A percentile compares a stretch with the other conserved stretches of the same genome.
Evolutionary conservation across 2,113 vertebrate species (phyloP).

Genomic region (Etheostoma cragini): DNA sequence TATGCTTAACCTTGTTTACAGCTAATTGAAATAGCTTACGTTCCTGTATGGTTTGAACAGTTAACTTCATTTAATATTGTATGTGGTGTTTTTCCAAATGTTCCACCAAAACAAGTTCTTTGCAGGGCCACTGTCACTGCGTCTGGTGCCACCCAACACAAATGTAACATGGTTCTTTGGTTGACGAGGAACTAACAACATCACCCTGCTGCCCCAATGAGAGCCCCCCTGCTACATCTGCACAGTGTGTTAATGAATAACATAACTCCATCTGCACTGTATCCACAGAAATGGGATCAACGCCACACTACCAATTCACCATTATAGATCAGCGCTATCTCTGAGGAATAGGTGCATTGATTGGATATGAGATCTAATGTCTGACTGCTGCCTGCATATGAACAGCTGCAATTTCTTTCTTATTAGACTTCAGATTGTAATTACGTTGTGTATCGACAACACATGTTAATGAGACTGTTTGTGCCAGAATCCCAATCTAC

Average conservation of each 20-base stretch:
- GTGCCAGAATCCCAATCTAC: conserved; percentile 62
- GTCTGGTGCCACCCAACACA: too few relatives aligned
- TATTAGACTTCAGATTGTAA: conserved; percentile 68
- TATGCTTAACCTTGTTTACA: too few relatives aligned
- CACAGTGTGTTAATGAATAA: conserved; percentile 38
- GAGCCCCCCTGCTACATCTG: conserved; percentile 17
- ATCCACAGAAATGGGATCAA: conserved; percentile 27
- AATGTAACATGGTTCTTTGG: background rate
- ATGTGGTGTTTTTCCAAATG: too few relatives aligned
- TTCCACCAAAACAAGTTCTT: too few relatives aligned
- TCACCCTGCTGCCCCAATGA: background rate
- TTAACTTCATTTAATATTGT: too few relatives aligned
- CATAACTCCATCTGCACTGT: conserved; percentile 40
- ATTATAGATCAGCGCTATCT: conserved; percentile 38
- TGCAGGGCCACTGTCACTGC: too few relatives aligned
- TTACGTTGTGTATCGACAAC: conserved; percentile 67
- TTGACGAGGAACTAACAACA: conserved; percentile 8
- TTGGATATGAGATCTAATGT: conserved; percentile 65
- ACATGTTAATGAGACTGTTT: conserved; percentile 60
- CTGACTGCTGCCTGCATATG: conserved; percentile 57
- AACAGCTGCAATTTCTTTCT: conserved; percentile 68
- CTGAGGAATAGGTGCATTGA: conserved; percentile 66
- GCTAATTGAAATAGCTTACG: too few relatives aligned
- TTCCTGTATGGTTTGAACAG: too few relatives aligned
- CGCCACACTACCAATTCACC: conserved; percentile 12